phyloP scores from a whole-genome alignment of 2,797 vertebrate species.

The Neoniphon sammara region DNA sequence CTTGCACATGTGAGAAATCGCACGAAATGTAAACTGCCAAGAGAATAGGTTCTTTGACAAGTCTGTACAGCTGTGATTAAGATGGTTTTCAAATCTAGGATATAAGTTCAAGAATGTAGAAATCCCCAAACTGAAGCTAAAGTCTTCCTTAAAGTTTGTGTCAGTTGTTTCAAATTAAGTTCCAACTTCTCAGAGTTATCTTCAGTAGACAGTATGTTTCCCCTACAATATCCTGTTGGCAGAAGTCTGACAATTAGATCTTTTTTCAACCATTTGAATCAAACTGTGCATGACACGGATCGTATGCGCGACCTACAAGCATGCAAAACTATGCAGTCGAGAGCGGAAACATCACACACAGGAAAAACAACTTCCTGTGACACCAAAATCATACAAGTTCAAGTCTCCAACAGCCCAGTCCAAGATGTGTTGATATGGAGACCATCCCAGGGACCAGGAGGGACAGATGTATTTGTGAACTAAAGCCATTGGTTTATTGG shows the following conservation, averaged over 20 bases:
- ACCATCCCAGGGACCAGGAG: not conserved
- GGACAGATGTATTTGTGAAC: slow-evolving; percentile 13
- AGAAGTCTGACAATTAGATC: not conserved
- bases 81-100: slow-evolving; percentile 10
- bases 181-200: not conserved
- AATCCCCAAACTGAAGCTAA: not conserved
- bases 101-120: not conserved
- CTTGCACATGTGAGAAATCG: not conserved
- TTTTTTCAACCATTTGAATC: slow-evolving; percentile 10
- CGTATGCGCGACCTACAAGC: not conserved
- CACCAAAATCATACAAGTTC: slow-evolving; percentile 6
- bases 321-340: slow-evolving; percentile 4
- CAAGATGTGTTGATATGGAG: slow-evolving; percentile 21
- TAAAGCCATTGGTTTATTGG: slow-evolving; percentile 23
- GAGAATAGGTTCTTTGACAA: not conserved
- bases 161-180: slow-evolving; percentile 1
- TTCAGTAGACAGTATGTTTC: not conserved
- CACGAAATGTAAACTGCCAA: not conserved
- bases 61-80: not conserved
- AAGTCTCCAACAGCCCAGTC: not conserved
- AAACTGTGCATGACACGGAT: not conserved
- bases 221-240: not conserved
- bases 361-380: slow-evolving; percentile 6
- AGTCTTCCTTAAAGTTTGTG: not conserved
- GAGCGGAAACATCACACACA: not conserved